Evolutionary conservation across 2,888 invertebrate genomes (phyloP), one percentile per base, ranked within the genome.

Genomic region (Nomada lathburiana): DNA sequence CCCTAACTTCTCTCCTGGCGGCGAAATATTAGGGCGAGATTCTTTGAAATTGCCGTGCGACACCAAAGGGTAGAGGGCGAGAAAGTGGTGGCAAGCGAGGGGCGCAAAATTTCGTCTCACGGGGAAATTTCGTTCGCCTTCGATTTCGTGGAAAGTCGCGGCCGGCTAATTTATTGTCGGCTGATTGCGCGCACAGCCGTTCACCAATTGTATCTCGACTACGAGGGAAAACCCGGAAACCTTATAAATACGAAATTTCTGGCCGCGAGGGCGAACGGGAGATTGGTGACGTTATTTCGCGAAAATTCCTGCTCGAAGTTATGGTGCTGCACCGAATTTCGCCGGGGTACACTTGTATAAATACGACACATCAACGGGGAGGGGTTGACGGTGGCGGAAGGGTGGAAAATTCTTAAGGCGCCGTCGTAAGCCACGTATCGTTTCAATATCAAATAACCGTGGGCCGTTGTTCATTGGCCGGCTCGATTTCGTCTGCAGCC

Each of bases 1-100:
- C 59, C 78, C 77, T 76, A 77, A 83, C 78, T 83, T 55, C 16
- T 11, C 63, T 16, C 42, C 18, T 7, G 13, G 23, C 44, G 62
- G 68, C 71, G 80, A 79, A 79, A 85, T 85, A 88, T 87, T 69
- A 67, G 79, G 76, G 64, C 50, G 42, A 62, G 10, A 80, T 76
- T 86, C 80, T 84, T 83, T 50, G 53, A 79, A 76, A 87, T 76
- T 80, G 62, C 77, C 76, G 67, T 62, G 52, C 10, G 72, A 63
- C 80, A 57, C 72, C 18, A 0, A 7, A 53, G 10, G n/a, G 11
- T 13, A 1, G 36, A 2, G 18, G 3, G n/a, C 3, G 53, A 16
- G 10, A 13, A 10, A 4, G 16, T 13, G 29, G 47, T 4, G 2
- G 7, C 0, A 13, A 42, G 36, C 11, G 10, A 4, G 2, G 60